A percentile compares a stretch with the other conserved stretches of the same genome.
These are phyloP conservation scores for Symphodus melops DNA, from an alignment of 2,113 vertebrate species.

Conservation along the genomic window DNA sequence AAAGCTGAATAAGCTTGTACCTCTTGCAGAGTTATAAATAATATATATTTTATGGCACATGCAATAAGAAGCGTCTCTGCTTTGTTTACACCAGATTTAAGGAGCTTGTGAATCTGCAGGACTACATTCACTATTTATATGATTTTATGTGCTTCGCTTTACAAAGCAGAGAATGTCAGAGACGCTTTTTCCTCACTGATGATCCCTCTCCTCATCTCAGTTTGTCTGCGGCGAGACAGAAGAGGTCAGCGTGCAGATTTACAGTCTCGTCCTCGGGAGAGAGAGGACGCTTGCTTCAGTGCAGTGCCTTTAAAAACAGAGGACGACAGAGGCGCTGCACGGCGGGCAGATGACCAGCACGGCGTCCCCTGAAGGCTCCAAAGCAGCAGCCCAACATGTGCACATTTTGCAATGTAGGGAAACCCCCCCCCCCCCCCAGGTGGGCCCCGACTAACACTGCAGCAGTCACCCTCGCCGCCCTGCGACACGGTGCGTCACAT, in stretches of 20 bases:
- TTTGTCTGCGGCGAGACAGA: no score
- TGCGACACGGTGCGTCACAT: no score
- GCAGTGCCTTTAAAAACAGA: not conserved
- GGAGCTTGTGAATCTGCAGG: not conserved
- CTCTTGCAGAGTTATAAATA: constrained; percentile 35
- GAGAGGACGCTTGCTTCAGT: not conserved
- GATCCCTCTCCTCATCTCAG: not conserved
- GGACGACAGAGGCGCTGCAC: no score
- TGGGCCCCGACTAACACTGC: no score
- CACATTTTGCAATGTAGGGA: no score
- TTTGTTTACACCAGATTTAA: constrained; percentile 38
- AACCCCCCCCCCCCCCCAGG: no score
- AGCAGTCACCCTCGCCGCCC: no score
- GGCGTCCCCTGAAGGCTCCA: no score
- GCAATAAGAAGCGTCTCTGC: constrained; percentile 29
- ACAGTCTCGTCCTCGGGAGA: not conserved
- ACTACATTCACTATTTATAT: not conserved
- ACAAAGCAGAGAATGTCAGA: no score
- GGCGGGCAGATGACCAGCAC: no score
- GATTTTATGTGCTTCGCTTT: not conserved
- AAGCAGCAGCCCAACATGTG: no score
- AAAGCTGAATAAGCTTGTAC: constrained; percentile 24
- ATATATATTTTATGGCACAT: constrained; percentile 21
- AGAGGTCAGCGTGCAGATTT: not conserved
- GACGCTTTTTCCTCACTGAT: not conserved